These are phyloP conservation scores for Syrmaticus mikado DNA, from an alignment of 2,113 vertebrate species.

Conservation along the genomic window DNA sequence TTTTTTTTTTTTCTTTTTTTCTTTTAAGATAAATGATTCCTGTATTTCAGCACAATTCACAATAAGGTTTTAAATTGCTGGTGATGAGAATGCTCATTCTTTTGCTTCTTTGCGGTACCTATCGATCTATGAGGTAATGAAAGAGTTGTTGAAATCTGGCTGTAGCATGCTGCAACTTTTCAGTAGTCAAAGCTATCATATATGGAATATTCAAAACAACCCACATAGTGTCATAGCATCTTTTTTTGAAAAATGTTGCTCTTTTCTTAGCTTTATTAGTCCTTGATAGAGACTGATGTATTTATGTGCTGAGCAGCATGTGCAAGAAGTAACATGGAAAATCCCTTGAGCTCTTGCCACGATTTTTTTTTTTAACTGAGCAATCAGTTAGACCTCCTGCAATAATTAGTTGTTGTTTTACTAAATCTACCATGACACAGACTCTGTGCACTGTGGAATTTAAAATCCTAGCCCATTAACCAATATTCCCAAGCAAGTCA, in stretches of 20 bases:
- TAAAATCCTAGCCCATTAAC: constrained; percentile 8
- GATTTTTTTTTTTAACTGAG: background rate
- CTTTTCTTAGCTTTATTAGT: constrained; percentile 22
- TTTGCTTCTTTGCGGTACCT: background rate
- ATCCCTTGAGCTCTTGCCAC: constrained; percentile 27
- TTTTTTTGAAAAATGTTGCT: background rate
- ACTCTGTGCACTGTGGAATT: background rate
- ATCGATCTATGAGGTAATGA: background rate
- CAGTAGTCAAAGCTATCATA: background rate
- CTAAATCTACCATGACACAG: constrained; percentile 48
- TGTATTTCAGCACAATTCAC: background rate
- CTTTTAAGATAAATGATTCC: background rate
- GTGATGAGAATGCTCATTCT: background rate
- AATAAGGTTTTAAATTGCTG: background rate
- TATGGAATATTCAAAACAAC: background rate
- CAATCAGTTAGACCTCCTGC: constrained; percentile 26
- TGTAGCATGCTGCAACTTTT: background rate
- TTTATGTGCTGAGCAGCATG: background rate
- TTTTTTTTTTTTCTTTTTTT: background rate
- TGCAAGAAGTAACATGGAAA: background rate
- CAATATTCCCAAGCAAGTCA: background rate
- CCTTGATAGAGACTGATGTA: background rate
- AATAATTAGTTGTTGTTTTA: constrained; percentile 52
- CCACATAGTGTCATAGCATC: background rate
- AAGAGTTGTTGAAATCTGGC: background rate